Evolutionary conservation across 2,113 vertebrate genomes (phyloP), one percentile per base, ranked within the genome.

Genomic region (Proteles cristata): DNA sequence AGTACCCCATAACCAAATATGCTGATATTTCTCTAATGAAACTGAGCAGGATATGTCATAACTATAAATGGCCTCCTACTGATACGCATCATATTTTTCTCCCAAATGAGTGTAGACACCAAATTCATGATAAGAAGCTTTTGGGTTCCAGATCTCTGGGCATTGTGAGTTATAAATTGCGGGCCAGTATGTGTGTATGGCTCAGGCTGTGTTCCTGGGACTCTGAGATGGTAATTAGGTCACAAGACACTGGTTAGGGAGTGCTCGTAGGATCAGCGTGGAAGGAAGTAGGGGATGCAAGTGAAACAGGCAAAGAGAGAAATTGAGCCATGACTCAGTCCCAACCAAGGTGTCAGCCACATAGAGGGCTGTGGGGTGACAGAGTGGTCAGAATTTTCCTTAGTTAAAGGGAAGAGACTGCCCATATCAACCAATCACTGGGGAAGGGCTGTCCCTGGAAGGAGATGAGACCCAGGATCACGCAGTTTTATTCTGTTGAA

Each of bases 71-170:
- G 19, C 33, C 28, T 82, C 68, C 7, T 83, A 14, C 2, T 15
- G 63, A 80, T 88, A 50, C 5, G 48, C 21, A 16, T 68, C 76
- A 55, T 63, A 35, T 61, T 87, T 88, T 95, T 33, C 11, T 92
- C 66, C 82, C 33, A 61, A 93, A 71, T 87, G 53, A 83, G n/a
- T 63, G 81, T 79, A 82, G 84, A 35, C 26, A 61, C 1, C 73
- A 97, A 76, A 63, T 79, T 89, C 65, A 17, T 55, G 15, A 39
- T 33, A 65, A 81, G 39, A 53, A 77, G 7, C 31, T 39, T 89
- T 71, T 10, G 11, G 12, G 88, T 66, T 92, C 92, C 33, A 74
- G 33, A 45, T 48, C 33, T 66, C 89, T 93, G 33, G 77, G 58
- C 81, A n/a, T 26, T 2, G 7, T 26, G 63, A 68, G 69, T 61